Conservation (phyloP, 1,140 invertebrate species). For the Drosophila novamexicana region DNA sequence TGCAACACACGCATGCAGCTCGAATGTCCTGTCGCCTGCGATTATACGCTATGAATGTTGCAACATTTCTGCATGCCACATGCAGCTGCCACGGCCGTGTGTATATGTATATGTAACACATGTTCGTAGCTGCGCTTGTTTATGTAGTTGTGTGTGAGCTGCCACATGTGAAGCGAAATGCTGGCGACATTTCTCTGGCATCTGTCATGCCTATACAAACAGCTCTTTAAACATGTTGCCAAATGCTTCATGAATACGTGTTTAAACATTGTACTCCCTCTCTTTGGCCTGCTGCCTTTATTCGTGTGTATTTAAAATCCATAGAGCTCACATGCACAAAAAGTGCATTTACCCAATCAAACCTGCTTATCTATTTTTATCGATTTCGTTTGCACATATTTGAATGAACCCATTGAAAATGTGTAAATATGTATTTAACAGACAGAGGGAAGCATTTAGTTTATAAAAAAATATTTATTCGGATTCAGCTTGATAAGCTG, state of each 20-base stretch:
- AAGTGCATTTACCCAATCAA: too few species aligned
- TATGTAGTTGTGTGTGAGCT: conserved; percentile 8
- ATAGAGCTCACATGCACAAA: too few species aligned
- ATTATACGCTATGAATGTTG: conserved; percentile 48
- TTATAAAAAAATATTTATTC: too few species aligned
- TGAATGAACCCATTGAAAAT: too few species aligned
- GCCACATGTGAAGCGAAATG: not conserved
- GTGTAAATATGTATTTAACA: too few species aligned
- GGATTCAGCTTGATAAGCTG: too few species aligned
- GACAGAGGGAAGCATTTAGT: too few species aligned
- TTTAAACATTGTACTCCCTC: not conserved
- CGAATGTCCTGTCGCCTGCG: conserved; percentile 34
- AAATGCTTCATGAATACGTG: not conserved
- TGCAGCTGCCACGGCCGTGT: conserved; percentile 1
- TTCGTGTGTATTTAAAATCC: not conserved
- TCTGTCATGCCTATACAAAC: conserved; percentile 7
- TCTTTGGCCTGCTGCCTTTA: not conserved
- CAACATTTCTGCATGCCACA: conserved; percentile 43
- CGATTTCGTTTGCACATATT: too few species aligned
- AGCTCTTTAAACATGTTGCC: not conserved
- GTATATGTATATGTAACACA: not conserved
- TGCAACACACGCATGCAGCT: conserved; percentile 30
- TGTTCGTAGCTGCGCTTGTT: not conserved
- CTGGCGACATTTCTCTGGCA: conserved; percentile 29
- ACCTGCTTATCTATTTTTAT: too few species aligned